Percentiles rank a stretch among this genome's conserved stretches.
phyloP scores from a whole-genome alignment of 1,140 invertebrate genomes.

The Pygmarrhopalites habei region DNA sequence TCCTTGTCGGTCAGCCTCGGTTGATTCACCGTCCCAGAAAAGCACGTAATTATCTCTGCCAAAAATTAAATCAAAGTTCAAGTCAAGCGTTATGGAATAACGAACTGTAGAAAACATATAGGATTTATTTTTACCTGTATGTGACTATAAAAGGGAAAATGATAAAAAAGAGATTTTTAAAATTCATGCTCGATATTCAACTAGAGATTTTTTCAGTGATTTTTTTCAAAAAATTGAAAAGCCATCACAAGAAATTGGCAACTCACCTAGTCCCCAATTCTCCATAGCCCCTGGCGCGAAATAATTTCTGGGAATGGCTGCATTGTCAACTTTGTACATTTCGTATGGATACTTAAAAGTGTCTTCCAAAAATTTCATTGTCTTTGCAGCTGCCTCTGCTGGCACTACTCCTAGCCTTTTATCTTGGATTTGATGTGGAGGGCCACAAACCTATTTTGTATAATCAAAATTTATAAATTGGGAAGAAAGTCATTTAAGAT shows the following conservation, averaged over 20 bases:
- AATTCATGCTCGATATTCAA: too few relatives aligned
- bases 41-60: conserved; percentile 4
- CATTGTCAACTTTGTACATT: conserved; percentile 32
- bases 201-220: too few relatives aligned
- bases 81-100: neutral
- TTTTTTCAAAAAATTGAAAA: neutral
- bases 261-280: conserved; percentile 35
- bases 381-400: conserved; percentile 15
- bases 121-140: conserved; percentile 22
- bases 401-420: conserved; percentile 20
- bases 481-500: neutral
- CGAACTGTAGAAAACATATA: neutral
- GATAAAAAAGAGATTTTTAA: too few relatives aligned
- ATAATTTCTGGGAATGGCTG: conserved; percentile 14
- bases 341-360: conserved; percentile 23
- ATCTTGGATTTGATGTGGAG: neutral
- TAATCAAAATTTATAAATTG: neutral
- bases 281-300: conserved; percentile 32
- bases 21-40: conserved; percentile 4
- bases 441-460: neutral
- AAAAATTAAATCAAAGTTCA: neutral
- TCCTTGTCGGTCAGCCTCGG: conserved; percentile 2
- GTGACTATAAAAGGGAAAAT: too few relatives aligned
- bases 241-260: neutral
- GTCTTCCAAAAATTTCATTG: conserved; percentile 27